Evolutionary conservation across 2,113 vertebrate species (phyloP).

Genomic region (Hipposideros armiger): DNA sequence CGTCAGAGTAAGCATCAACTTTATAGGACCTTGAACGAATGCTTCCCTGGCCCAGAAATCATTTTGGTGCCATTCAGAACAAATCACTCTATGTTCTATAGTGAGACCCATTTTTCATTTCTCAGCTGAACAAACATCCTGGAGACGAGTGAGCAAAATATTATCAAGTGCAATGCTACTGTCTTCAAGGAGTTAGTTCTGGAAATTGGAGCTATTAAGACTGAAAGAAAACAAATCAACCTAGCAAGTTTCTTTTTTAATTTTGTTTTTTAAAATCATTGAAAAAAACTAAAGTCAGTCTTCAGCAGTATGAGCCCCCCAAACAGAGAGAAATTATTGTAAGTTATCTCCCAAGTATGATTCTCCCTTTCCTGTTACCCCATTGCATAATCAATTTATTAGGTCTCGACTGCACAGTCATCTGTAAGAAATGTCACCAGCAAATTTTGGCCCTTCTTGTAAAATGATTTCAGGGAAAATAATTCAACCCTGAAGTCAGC

Average conservation of each 20-base stretch:
- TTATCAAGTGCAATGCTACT: constrained; percentile 19
- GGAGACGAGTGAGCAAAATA: constrained; percentile 56
- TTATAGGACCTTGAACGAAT: constrained; percentile 32
- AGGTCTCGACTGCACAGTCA: constrained; percentile 54
- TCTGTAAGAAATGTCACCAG: constrained; percentile 69
- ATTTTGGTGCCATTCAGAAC: constrained; percentile 60
- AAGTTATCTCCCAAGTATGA: background rate
- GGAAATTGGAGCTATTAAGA: constrained; percentile 69
- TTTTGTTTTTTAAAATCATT: constrained; percentile 56
- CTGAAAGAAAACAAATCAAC: constrained; percentile 77
- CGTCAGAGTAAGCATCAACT: constrained; percentile 32
- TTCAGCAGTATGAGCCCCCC: constrained; percentile 47
- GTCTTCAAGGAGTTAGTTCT: constrained; percentile 74
- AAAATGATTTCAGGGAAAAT: constrained; percentile 73
- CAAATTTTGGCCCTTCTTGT: constrained; percentile 72
- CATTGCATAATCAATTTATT: constrained; percentile 36
- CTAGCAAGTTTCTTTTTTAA: background rate
- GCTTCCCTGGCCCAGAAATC: constrained; percentile 61
- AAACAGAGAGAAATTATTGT: constrained; percentile 63
- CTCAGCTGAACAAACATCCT: constrained; percentile 74
- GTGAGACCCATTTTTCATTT: constrained; percentile 75
- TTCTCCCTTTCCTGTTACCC: constrained; percentile 57
- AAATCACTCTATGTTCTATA: constrained; percentile 60
- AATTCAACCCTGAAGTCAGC: constrained; percentile 77
- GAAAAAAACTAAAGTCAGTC: constrained; percentile 59